phyloP scores from a whole-genome alignment of 2,888 invertebrate species.

The Palloptera scutellata region DNA sequence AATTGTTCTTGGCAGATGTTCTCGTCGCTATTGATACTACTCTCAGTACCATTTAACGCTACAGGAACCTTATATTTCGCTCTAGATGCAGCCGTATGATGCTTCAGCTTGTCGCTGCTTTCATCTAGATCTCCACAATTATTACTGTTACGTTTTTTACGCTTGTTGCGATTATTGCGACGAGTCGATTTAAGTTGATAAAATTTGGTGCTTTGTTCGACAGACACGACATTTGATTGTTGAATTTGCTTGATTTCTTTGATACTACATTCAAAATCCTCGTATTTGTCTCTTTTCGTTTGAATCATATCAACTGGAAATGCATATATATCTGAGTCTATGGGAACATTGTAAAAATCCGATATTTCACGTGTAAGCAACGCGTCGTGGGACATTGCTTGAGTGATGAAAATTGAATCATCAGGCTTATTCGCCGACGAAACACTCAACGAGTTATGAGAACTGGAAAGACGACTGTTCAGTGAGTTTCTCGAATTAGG shows the following conservation, averaged over 20 bases:
- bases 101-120: slow-evolving; percentile 42
- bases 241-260: slow-evolving; percentile 33
- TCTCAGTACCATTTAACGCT: slow-evolving; percentile 9
- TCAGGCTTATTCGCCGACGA: slow-evolving; percentile 78
- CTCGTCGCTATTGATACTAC: slow-evolving; percentile 64
- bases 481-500: slow-evolving; percentile 81
- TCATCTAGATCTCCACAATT: slow-evolving; percentile 48
- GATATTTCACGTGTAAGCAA: slow-evolving; percentile 80
- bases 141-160: slow-evolving; percentile 58
- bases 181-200: slow-evolving; percentile 53
- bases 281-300: slow-evolving; percentile 56
- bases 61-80: slow-evolving; percentile 37
- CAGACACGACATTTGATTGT: slow-evolving; percentile 30
- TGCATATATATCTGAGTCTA: slow-evolving; percentile 88
- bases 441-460: slow-evolving; percentile 81
- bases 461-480: slow-evolving; percentile 81
- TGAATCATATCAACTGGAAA: slow-evolving; percentile 81
- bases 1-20: slow-evolving; percentile 64
- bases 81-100: slow-evolving; percentile 41
- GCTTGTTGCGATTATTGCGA: slow-evolving; percentile 58
- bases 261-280: slow-evolving; percentile 18
- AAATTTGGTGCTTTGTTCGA: slow-evolving; percentile 38
- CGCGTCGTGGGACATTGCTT: slow-evolving; percentile 87
- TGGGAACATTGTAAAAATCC: slow-evolving; percentile 88
- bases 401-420: slow-evolving; percentile 87